Base-by-base conservation (phyloP, 2,113 vertebrate species). In the Orientallactaga bullata region DNA sequence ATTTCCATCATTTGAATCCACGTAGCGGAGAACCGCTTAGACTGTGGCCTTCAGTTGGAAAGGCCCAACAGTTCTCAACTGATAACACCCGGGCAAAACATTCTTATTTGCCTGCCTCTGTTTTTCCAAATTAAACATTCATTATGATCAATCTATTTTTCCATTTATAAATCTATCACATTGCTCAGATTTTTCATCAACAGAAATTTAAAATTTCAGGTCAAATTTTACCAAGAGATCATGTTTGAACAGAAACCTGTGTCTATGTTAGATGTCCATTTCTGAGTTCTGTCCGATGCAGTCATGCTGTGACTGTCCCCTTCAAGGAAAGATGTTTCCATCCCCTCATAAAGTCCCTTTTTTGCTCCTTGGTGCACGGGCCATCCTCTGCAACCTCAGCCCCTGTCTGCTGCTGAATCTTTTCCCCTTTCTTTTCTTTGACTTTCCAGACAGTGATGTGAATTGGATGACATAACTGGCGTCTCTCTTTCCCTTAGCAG, bases 1-100 rank as follows among this genome's bases (percentile, higher is more conserved):
- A 74, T 89, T 85, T 93, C 51, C 20, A 84, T 77, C 65, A 7
- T 90, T 88, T 81, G 79, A 93, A 83, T 87, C 66, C 68, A 86
- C 18, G 10, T 26, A n/a, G 28, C 37, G 3, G 17, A 76, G 78
- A 95, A 95, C 55, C 93, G 30, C 77, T 60, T 74, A 39, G 32
- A 73, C 42, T 65, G 26, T 82, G 42, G 60, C 32, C n/a, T 76
- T 84, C 72, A 35, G 28, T 74, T 66, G 24, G 16, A 92, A 39
- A 61, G 47, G 32, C 76, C 47, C 39, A 42, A 0, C 42, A 32
- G 30, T 11, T 51, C 15, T 20, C 60, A 71, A 60, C 32, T 61
- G 68, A 76, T 66, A 82, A n/a, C 37, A 77, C 16, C 63, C 11
- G 69, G 21, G 61, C 55, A 72, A 55, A 30, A 11, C 17, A 30